Evolutionary conservation across 2,888 invertebrate species (phyloP).

Genomic region (Ceriagrion tenellum): DNA sequence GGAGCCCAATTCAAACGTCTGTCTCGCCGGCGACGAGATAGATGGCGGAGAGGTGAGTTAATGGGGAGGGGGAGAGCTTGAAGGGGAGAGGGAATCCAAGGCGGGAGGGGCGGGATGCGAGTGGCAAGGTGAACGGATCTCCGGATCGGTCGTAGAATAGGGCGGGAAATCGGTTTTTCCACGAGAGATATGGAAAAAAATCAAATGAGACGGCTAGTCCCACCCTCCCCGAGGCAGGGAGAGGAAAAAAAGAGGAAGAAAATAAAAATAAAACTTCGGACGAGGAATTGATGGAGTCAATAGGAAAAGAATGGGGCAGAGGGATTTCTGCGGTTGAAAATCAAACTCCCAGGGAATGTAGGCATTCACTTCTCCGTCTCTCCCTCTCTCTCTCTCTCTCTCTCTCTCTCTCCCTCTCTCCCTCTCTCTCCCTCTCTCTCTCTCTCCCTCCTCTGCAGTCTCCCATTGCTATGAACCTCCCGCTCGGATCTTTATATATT

Average conservation of each 20-base stretch:
- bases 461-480: too few species aligned
- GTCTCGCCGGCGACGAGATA: background rate
- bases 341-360: background rate
- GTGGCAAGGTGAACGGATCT: background rate
- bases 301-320: background rate
- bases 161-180: background rate
- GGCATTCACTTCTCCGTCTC: background rate
- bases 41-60: background rate
- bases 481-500: too few species aligned
- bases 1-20: constrained; percentile 18
- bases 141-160: background rate
- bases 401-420: too few species aligned
- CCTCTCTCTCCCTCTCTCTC: too few species aligned
- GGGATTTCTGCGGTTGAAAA: background rate
- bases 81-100: background rate
- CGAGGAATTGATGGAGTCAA: background rate
- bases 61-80: background rate
- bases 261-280: background rate
- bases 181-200: background rate
- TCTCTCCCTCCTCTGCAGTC: background rate
- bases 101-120: background rate
- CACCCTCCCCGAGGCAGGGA: background rate
- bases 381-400: background rate
- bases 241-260: background rate
- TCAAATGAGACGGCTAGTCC: background rate